Evolutionary conservation across 2,888 invertebrate genomes (phyloP), one percentile per base, ranked within the genome.

Genomic region (Abscondita cerata): DNA sequence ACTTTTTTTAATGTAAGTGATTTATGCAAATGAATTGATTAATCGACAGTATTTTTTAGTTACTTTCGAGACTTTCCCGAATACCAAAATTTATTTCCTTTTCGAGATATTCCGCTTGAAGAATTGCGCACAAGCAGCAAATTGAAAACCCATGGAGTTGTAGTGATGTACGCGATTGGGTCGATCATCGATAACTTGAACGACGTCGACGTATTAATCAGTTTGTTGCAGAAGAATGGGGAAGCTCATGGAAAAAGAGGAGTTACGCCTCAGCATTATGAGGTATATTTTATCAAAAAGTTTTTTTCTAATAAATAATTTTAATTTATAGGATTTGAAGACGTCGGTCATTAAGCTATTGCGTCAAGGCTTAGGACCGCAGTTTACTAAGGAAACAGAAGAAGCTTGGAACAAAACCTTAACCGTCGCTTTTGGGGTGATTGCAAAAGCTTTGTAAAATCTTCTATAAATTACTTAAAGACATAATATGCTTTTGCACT

Each of bases 71-170:
- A 74, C 40, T 77, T 81, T 72, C 85, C 85, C 0, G 78, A 82
- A 15, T 81, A 83, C 64, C 82, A 83, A 68, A 74, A 76, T 8
- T 64, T 74, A n/a, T 86, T 86, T 72, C 70, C 74, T 1, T 85
- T 86, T 70, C 80, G 80, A 65, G 79, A 82, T 56, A 71, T 82
- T 38, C 80, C 83, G 1, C 12, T 78, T 4, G 76, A 80, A 1
- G 79, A 84, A 58, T 72, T 86, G 50, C 66, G 77, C 11, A 71
- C 68, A n/a, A 82, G 82, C 72, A 80, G 81, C 47, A 81, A 80
- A 64, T 79, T 86, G 63, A 81, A 82, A 64, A 84, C 84, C 9
- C 86, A 86, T 70, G 83, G 81, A 40, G 76, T 79, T 33, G 82
- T 79, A 54, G 81, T 86, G 40, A 76, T 84, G 73, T 80, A 81